Evolutionary conservation across 2,888 invertebrate species (phyloP).

Genomic region (Luperina nickerlii): DNA sequence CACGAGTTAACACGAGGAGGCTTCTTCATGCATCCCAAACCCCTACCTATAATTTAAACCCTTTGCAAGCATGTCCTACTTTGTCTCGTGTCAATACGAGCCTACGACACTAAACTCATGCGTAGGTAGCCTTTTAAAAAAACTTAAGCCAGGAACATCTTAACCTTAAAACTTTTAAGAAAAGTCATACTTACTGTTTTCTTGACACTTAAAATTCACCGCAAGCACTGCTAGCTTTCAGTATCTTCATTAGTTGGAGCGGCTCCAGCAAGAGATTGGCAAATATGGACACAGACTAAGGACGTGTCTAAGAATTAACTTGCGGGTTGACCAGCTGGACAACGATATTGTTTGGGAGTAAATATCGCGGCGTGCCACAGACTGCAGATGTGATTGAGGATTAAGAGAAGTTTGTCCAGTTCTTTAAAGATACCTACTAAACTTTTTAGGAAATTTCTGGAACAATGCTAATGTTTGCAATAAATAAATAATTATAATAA

Average conservation of each 20-base stretch:
- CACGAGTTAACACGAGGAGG: too few species aligned
- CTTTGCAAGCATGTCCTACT: too few species aligned
- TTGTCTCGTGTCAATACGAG: too few species aligned
- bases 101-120: too few species aligned
- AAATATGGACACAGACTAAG: constrained; percentile 31
- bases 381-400: background rate
- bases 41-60: too few species aligned
- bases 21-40: too few species aligned
- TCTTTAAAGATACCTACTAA: background rate
- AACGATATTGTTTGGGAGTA: background rate
- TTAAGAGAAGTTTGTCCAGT: background rate
- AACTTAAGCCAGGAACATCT: too few species aligned
- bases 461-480: background rate
- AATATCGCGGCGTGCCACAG: background rate
- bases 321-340: background rate
- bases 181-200: background rate
- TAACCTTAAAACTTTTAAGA: background rate
- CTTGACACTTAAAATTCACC: constrained; percentile 31
- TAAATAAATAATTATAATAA: background rate
- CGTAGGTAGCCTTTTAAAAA: too few species aligned
- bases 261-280: constrained; percentile 41
- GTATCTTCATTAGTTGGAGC: constrained; percentile 53
- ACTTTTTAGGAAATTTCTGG: background rate
- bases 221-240: constrained; percentile 19
- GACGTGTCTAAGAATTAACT: background rate